Base-by-base conservation (phyloP, 2,797 vertebrate species). In the Mormyrus hasselquistii region DNA sequence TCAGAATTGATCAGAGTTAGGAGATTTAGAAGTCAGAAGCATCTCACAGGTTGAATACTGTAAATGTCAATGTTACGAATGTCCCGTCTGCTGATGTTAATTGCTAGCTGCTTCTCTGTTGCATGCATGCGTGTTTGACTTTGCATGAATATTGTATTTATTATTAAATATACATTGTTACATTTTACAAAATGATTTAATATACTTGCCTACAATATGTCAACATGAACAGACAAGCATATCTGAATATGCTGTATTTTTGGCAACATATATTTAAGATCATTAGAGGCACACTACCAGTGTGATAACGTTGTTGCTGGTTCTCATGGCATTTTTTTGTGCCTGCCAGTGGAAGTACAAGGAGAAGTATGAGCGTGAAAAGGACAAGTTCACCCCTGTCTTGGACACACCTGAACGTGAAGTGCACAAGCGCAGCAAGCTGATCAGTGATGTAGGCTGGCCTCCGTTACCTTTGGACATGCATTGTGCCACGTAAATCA, bases 391-490 rank as follows among this genome's bases (percentile, higher is more conserved):
- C 92, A 99, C 98, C 9, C 92, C 95, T 0, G 34, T 99, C 9
- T 94, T 99, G 94, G 99, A 99, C 0, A 99, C 98, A 16, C 98
- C 98, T 0, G 96, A 97, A 86, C 97, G 98, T 62, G 95, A 98
- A 89, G 92, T 96, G 44, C 95, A 97, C 2, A 98, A 95, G 93
- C 97, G 97, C 93, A 98, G 95, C 95, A 99, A 99, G 91, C 96
- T 97, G 93, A 98, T 99, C 92, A 95, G 97, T 0, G 98, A 99
- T 4, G 99, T 99, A 91, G 96, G 98, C 50, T 79, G n/a, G 8
- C 55, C 59, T 8, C 38, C 62, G 79, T 34, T 16, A 44, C 10
- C 22, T 44, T 59, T 16, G 83, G 83, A 53, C n/a, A 6, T 86
- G 52, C 49, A 55, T 7, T 14, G 76, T 82, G 22, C 19, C 1